phyloP scores from a whole-genome alignment of 2,113 vertebrate genomes.

The Calidris pugnax region DNA sequence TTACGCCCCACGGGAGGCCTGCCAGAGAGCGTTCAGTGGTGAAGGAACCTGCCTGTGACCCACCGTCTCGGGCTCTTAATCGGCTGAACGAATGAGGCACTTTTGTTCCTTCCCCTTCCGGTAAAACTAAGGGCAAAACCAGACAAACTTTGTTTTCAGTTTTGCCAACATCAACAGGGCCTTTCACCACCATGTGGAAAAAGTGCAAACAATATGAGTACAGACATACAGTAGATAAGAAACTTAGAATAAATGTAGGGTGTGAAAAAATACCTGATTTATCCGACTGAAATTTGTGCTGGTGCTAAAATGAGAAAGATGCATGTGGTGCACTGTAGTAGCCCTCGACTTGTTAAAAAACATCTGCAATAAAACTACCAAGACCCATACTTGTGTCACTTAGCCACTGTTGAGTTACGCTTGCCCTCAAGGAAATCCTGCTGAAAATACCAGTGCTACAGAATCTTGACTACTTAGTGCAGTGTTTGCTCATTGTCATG shows the following conservation, averaged over 20 bases:
- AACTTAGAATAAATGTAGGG: neutral
- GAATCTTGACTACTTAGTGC: no score
- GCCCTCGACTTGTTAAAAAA: neutral
- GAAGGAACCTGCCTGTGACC: rapidly evolving
- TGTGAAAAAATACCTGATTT: neutral
- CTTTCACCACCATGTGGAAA: neutral
- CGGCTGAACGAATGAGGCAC: neutral
- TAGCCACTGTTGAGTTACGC: neutral
- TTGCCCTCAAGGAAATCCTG: neutral
- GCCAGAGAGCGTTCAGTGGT: rapidly evolving
- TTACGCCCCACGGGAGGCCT: no score
- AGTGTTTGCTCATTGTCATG: neutral
- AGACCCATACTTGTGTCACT: rapidly evolving
- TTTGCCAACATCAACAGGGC: neutral
- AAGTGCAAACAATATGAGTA: rapidly evolving
- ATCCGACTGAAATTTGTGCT: neutral
- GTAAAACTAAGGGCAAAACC: neutral
- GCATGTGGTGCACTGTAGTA: rapidly evolving
- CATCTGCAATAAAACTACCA: neutral
- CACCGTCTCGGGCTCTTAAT: no score
- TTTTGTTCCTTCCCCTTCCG: rapidly evolving
- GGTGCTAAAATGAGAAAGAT: neutral
- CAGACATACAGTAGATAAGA: rapidly evolving
- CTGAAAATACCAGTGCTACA: neutral
- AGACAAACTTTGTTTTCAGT: no score